Conservation (phyloP, 2,797 vertebrate species). For the Leptoclinus maculatus region DNA sequence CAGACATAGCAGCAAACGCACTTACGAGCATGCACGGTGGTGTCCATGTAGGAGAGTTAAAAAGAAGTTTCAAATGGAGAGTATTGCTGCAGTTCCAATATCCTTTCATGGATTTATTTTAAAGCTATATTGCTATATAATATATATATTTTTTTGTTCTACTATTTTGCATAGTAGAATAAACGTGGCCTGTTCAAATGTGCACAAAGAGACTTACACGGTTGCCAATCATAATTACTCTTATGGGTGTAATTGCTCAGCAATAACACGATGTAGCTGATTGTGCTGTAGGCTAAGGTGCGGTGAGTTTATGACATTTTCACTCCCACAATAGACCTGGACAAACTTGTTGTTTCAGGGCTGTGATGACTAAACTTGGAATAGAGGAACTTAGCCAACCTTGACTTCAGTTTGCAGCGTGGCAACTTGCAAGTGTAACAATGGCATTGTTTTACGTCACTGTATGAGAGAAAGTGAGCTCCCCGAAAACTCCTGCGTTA, state of each 20-base stretch:
- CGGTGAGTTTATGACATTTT: conserved; percentile 16
- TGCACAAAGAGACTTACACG: background rate
- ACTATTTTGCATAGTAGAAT: background rate
- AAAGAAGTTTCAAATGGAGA: background rate
- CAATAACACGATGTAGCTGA: conserved; percentile 42
- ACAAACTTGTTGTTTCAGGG: conserved; percentile 28
- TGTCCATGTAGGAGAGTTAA: conserved; percentile 9
- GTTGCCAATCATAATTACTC: conserved; percentile 4
- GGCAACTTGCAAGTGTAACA: conserved; percentile 29
- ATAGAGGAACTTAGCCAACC: conserved; percentile 2
- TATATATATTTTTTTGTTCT: background rate
- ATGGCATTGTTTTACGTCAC: conserved; percentile 24
- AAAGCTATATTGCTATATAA: background rate
- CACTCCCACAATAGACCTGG: conserved; percentile 33
- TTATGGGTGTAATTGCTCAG: conserved; percentile 43
- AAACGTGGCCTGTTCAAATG: background rate
- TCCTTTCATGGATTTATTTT: conserved; percentile 11
- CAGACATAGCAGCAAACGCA: background rate
- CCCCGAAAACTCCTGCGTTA: background rate
- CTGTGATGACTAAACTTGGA: conserved; percentile 26
- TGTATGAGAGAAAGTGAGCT: conserved; percentile 26
- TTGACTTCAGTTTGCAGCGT: conserved; percentile 21
- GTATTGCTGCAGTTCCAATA: background rate
- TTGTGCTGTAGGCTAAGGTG: conserved; percentile 24
- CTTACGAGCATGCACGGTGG: background rate